phyloP scores from a whole-genome alignment of 1,140 invertebrate species.

The Meloidogyne exigua region DNA sequence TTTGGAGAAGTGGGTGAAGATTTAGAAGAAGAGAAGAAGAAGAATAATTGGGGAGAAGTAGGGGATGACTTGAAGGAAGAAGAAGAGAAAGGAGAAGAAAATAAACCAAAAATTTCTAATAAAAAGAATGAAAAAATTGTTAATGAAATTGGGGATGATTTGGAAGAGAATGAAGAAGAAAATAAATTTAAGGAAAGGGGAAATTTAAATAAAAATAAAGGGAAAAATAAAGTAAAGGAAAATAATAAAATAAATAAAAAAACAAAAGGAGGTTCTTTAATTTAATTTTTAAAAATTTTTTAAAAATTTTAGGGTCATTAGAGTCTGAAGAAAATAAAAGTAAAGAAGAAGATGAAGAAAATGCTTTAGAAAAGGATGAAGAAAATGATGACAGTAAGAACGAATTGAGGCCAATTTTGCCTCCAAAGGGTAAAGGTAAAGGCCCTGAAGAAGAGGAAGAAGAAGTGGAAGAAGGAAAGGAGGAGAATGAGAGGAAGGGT shows the following conservation, averaged over 20 bases:
- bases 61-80: neutral
- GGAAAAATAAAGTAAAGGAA: neutral
- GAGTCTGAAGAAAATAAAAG: neutral
- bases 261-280: neutral
- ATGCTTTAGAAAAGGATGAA: neutral
- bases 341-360: neutral
- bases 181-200: neutral
- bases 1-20: slow-evolving; percentile 15
- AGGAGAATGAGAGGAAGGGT: neutral
- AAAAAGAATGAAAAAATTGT: neutral
- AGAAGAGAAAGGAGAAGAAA: neutral
- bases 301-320: neutral
- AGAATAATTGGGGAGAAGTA: neutral
- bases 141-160: neutral
- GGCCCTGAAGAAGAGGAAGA: neutral
- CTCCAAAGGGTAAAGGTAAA: neutral
- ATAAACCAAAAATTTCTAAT: neutral
- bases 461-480: neutral
- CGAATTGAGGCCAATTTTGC: no score
- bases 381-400: neutral
- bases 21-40: slow-evolving; percentile 13
- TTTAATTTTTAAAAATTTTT: no score
- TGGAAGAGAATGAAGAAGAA: neutral
- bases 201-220: neutral
- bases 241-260: slow-evolving; percentile 9